Evolutionary conservation across 2,888 invertebrate genomes (phyloP).

Genomic region (Rhingia rostrata): DNA sequence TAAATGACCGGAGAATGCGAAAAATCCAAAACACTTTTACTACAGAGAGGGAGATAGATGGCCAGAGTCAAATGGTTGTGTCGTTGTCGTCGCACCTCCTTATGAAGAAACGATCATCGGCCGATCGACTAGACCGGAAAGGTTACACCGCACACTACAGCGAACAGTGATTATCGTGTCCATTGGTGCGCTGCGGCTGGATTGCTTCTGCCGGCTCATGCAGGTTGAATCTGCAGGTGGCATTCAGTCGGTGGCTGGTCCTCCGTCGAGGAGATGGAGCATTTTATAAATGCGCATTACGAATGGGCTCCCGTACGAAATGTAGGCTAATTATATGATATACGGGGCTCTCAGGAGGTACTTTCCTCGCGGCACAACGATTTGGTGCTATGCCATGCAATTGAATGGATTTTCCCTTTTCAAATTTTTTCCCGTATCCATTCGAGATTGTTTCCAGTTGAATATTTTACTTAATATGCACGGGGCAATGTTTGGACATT

Average conservation of each 20-base stretch:
- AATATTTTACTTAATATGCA: conserved; percentile 12
- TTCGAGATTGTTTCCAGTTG: background rate
- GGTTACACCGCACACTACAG: background rate
- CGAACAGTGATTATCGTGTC: conserved; percentile 51
- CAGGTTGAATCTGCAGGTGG: conserved; percentile 67
- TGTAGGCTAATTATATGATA: conserved; percentile 70
- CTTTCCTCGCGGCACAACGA: conserved; percentile 23
- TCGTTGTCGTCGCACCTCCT: conserved; percentile 5
- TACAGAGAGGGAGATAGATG: background rate
- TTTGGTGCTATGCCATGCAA: background rate
- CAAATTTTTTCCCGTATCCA: background rate
- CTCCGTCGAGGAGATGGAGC: conserved; percentile 13
- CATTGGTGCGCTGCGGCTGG: conserved; percentile 20
- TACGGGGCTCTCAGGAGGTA: conserved; percentile 4
- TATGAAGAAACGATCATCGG: conserved; percentile 19
- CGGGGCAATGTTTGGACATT: background rate
- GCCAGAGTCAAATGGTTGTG: background rate
- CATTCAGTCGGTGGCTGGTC: conserved; percentile 41
- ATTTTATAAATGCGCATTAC: conserved; percentile 29
- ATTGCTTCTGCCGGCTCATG: conserved; percentile 33
- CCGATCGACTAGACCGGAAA: conserved; percentile 5
- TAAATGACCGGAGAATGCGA: conserved; percentile 52
- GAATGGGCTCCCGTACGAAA: conserved; percentile 40
- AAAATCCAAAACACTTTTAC: conserved; percentile 57
- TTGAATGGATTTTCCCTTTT: conserved; percentile 20